These are phyloP conservation scores for Cepaea nemoralis DNA, from an alignment of 1,140 invertebrate genomes.

Conservation along the genomic window DNA sequence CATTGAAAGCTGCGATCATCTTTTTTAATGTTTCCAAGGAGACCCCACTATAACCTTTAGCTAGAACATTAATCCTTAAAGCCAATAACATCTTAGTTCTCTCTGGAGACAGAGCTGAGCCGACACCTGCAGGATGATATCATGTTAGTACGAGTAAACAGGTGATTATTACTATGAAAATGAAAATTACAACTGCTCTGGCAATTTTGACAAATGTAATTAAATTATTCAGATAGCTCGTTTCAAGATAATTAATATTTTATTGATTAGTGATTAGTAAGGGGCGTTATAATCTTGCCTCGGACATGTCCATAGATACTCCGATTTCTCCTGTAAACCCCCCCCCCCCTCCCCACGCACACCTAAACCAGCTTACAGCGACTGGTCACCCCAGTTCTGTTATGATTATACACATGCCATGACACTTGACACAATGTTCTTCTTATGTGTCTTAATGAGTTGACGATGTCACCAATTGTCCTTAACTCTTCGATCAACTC, in stretches of 20 bases:
- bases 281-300: no score
- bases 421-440: no score
- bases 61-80: conserved; percentile 81
- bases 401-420: no score
- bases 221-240: background rate
- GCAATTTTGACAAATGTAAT: background rate
- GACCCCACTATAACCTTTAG: conserved; percentile 83
- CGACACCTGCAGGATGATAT: conserved; percentile 75
- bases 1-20: conserved; percentile 81
- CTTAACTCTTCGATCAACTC: no score
- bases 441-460: no score
- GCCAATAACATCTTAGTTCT: conserved; percentile 81
- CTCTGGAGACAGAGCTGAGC: conserved; percentile 77
- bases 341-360: no score
- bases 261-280: no score
- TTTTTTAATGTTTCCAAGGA: conserved; percentile 77
- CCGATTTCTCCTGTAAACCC: no score
- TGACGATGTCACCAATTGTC: no score
- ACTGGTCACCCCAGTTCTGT: no score
- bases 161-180: background rate
- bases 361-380: no score
- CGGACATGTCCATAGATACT: no score
- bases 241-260: background rate
- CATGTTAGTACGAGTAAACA: background rate
- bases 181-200: background rate